phyloP scores from a whole-genome alignment of 2,797 vertebrate species.

The Limosa lapponica region DNA sequence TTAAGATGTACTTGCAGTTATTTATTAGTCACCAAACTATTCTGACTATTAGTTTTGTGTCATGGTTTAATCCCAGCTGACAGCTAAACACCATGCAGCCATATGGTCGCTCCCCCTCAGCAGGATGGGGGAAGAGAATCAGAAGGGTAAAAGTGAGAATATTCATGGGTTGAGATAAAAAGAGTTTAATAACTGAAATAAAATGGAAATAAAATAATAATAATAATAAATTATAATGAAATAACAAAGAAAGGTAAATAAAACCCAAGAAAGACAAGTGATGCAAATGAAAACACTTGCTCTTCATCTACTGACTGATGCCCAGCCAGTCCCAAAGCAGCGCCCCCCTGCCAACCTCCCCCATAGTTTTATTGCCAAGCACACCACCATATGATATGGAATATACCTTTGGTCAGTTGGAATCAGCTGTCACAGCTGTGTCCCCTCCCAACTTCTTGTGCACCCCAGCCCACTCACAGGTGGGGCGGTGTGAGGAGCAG shows the following conservation, averaged over 20 bases:
- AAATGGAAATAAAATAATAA: background rate
- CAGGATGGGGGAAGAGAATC: background rate
- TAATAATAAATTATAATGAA: background rate
- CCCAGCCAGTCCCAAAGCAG: background rate
- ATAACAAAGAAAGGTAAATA: background rate
- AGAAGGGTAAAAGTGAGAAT: background rate
- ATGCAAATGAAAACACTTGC: background rate
- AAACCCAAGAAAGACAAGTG: background rate
- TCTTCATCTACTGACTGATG: background rate
- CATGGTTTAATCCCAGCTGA: background rate
- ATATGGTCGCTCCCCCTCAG: accelerated
- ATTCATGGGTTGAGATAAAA: background rate
- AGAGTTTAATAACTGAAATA: background rate
- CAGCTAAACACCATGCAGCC: background rate
- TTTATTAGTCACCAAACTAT: background rate
- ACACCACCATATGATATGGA: background rate
- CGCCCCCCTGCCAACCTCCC: background rate
- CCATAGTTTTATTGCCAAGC: background rate
- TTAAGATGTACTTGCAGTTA: background rate
- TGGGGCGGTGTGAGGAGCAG: background rate
- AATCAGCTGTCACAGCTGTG: background rate
- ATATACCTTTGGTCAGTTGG: background rate
- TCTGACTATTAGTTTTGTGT: background rate
- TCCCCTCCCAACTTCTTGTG: background rate
- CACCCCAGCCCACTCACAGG: background rate